phyloP scores from a whole-genome alignment of 2,888 invertebrate species.

The Plebejus melissa region DNA sequence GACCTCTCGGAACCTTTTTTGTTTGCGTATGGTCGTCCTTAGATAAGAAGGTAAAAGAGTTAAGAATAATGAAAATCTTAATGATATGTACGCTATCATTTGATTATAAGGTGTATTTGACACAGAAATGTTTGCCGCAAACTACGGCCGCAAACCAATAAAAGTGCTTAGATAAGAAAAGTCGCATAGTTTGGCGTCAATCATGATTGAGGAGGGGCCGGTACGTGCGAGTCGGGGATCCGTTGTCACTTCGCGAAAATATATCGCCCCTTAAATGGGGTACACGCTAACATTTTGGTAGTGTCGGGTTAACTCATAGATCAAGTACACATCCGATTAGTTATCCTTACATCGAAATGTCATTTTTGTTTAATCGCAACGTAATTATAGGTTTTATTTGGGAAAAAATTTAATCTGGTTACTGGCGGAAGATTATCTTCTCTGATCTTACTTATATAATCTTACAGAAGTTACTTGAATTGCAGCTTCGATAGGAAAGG shows the following conservation, averaged over 20 bases:
- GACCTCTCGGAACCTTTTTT: not conserved
- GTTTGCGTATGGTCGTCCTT: not conserved
- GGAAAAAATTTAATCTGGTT: not conserved
- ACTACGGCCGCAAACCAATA: not conserved
- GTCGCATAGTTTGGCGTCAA: not conserved
- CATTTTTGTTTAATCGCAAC: conserved; percentile 1
- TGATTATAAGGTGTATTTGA: not conserved
- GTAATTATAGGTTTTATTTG: not conserved
- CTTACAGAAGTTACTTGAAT: not conserved
- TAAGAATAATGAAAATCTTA: not conserved
- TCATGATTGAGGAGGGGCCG: not conserved
- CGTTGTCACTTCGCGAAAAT: conserved; percentile 23
- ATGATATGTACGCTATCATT: not conserved
- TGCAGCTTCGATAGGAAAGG: not conserved
- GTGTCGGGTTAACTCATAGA: conserved; percentile 19
- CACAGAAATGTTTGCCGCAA: not conserved
- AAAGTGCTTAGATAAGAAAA: not conserved
- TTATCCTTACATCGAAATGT: not conserved
- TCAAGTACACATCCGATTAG: conserved; percentile 13
- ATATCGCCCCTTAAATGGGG: conserved; percentile 20
- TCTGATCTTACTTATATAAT: not conserved
- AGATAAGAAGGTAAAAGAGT: not conserved
- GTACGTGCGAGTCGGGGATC: conserved; percentile 2
- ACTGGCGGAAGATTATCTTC: not conserved
- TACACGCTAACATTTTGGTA: conserved; percentile 21